Conservation (phyloP, 64 coral and sea anemone species). For the Montipora efflorescens region DNA sequence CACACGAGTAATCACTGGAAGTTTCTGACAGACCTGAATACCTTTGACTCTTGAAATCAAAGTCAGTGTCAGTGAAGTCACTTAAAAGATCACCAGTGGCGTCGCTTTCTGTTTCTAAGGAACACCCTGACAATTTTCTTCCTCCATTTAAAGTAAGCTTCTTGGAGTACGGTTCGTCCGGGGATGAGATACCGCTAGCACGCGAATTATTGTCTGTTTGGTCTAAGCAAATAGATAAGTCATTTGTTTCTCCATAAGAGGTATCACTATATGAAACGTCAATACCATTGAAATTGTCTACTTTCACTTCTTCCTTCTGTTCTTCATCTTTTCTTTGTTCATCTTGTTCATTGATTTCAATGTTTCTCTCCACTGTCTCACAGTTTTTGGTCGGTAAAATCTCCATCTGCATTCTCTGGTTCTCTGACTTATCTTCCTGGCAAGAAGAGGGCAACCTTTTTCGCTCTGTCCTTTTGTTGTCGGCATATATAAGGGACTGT, state of each 20-base stretch:
- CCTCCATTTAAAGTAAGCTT: neutral
- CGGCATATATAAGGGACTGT: neutral
- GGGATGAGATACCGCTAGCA: neutral
- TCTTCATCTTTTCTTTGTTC: neutral
- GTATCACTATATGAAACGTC: neutral
- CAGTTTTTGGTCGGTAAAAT: neutral
- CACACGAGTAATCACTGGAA: slow-evolving; percentile 41
- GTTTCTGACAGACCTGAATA: slow-evolving; percentile 49
- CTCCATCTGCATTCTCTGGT: too few relatives aligned
- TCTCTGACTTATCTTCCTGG: too few relatives aligned
- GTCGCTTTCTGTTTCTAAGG: slow-evolving; percentile 34
- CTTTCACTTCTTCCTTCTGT: neutral
- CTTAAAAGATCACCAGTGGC: slow-evolving; percentile 13
- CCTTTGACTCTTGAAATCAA: slow-evolving; percentile 39
- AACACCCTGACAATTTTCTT: neutral
- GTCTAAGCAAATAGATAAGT: neutral
- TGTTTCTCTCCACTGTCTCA: neutral
- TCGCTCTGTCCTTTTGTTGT: too few relatives aligned
- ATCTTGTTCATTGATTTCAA: neutral
- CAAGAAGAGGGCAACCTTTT: too few relatives aligned
- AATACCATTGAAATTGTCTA: neutral
- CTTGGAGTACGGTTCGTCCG: neutral
- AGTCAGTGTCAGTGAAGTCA: slow-evolving; percentile 33
- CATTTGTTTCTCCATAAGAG: neutral
- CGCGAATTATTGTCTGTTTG: neutral